Conservation (phyloP, 2,113 vertebrate species). For the Glareola pratincola region DNA sequence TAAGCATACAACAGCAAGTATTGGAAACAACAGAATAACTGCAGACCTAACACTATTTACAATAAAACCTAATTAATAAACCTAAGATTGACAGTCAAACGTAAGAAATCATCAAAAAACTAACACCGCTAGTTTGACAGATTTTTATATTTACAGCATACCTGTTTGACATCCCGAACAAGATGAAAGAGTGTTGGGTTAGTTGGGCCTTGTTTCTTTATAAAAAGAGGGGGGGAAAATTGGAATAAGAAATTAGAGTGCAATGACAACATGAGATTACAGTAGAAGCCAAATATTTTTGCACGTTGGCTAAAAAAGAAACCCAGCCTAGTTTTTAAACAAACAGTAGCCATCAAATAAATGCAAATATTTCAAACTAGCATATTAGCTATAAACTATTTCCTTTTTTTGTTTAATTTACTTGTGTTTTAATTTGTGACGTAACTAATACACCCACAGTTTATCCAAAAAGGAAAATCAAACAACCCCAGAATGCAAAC, state of each 20-base stretch:
- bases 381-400: neutral
- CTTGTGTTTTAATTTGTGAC: neutral
- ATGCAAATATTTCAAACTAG: neutral
- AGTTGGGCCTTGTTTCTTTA: constrained; percentile 92
- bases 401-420: neutral
- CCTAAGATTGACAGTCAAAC: neutral
- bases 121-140: neutral
- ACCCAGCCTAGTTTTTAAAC: neutral
- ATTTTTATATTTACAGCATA: constrained; percentile 46
- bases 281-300: neutral
- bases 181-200: constrained; percentile 95
- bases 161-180: constrained; percentile 96
- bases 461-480: neutral
- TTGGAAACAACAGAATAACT: neutral
- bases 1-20: neutral
- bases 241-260: neutral
- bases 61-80: neutral
- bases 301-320: neutral
- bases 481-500: neutral
- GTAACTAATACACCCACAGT: neutral
- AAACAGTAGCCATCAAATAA: neutral
- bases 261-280: neutral
- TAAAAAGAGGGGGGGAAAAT: neutral
- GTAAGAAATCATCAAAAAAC: neutral
- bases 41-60: neutral